phyloP scores from a whole-genome alignment of 1,140 invertebrate genomes.

The Bombus affinis region DNA sequence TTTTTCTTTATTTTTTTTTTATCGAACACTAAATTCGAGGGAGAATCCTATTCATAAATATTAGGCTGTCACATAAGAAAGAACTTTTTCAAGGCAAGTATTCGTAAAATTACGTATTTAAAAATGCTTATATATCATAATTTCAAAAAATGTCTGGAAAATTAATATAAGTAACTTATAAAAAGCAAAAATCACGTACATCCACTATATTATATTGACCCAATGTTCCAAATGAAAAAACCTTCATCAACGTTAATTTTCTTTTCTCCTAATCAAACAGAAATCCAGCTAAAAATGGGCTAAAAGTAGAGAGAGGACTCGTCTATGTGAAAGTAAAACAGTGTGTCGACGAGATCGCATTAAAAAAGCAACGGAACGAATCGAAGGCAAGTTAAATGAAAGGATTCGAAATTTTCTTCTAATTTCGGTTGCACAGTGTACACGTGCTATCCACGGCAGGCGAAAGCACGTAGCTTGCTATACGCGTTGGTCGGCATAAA shows the following conservation, averaged over 20 bases:
- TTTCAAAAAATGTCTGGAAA: too few species aligned
- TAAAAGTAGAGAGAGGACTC: background rate
- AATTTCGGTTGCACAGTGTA: constrained; percentile 40
- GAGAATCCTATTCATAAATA: too few species aligned
- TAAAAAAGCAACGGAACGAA: background rate
- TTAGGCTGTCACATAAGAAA: too few species aligned
- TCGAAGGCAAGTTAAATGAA: constrained; percentile 30
- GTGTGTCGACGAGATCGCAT: background rate
- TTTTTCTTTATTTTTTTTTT: too few species aligned
- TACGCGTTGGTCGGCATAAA: constrained; percentile 59
- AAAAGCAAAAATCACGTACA: too few species aligned
- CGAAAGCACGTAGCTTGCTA: constrained; percentile 12
- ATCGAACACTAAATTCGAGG: too few species aligned
- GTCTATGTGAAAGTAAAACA: background rate
- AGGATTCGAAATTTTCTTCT: constrained; percentile 40
- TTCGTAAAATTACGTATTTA: too few species aligned
- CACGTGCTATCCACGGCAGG: background rate
- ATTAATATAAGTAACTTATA: too few species aligned
- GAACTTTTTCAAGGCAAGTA: too few species aligned
- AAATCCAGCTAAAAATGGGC: background rate
- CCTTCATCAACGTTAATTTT: background rate
- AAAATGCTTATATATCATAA: too few species aligned
- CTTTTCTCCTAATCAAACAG: background rate
- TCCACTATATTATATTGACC: too few species aligned
- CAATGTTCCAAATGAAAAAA: background rate